These are phyloP conservation scores for Tachina grossa DNA, from an alignment of 2,888 invertebrate species.

Conservation along the genomic window DNA sequence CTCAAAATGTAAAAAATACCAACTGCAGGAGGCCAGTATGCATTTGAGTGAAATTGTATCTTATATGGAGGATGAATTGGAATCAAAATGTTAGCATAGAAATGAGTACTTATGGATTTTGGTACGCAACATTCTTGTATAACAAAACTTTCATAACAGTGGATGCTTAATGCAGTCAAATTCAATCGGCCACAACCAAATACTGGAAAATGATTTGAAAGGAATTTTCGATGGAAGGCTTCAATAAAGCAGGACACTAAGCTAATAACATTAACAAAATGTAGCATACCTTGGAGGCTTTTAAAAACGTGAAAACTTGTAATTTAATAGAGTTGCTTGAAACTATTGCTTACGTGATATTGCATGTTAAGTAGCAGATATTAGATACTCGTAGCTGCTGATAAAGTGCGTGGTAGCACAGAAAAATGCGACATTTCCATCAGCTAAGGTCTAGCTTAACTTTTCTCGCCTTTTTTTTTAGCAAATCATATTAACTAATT, in stretches of 20 bases:
- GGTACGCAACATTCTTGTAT: background rate
- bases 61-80: background rate
- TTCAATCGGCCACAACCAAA: background rate
- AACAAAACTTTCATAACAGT: background rate
- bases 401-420: no score
- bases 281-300: background rate
- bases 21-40: background rate
- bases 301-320: constrained; percentile 11
- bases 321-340: constrained; percentile 22
- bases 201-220: background rate
- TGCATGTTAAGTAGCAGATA: no score
- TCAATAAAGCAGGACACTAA: no score
- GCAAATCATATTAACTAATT: no score
- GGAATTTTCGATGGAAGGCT: no score
- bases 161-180: constrained; percentile 13
- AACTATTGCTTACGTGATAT: background rate
- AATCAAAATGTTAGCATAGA: constrained; percentile 5
- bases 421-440: no score
- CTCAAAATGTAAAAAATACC: no score
- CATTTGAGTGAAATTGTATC: background rate
- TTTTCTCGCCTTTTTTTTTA: no score
- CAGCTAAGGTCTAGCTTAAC: no score
- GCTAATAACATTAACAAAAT: no score
- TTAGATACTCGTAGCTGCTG: no score
- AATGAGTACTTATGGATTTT: constrained; percentile 1